Percentiles rank a stretch among this genome's conserved stretches.
phyloP scores from a whole-genome alignment of 2,113 vertebrate species.

The Nansenia antarctica region DNA sequence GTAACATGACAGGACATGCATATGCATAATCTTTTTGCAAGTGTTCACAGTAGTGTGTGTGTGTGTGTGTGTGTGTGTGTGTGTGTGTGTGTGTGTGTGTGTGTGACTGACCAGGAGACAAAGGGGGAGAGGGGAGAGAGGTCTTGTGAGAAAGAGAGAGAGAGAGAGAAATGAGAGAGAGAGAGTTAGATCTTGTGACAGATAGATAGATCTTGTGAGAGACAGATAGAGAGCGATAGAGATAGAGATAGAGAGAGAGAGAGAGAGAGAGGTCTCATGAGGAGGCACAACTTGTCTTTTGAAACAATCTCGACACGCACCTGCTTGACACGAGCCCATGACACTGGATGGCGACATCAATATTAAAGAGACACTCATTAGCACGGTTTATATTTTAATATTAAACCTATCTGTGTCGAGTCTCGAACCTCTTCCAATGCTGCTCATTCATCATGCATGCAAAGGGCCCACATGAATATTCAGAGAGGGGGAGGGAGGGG shows the following conservation, averaged over 20 bases:
- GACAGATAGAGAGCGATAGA: neutral
- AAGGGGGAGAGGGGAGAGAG: neutral
- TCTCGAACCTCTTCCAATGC: slow-evolving; percentile 9
- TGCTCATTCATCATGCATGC: slow-evolving; percentile 43
- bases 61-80: no score
- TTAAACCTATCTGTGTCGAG: slow-evolving; percentile 28
- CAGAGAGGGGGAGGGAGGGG: neutral
- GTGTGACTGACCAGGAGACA: slow-evolving; percentile 16
- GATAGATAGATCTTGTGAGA: no score
- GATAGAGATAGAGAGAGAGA: no score
- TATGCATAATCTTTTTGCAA: no score
- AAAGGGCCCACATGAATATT: slow-evolving; percentile 40
- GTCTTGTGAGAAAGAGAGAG: neutral
- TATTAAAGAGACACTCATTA: slow-evolving; percentile 3
- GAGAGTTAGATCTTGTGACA: no score
- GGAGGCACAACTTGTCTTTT: slow-evolving; percentile 16
- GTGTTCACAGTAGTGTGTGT: no score
- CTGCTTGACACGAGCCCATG: slow-evolving; percentile 15
- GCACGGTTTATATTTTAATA: slow-evolving; percentile 38
- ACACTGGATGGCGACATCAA: neutral
- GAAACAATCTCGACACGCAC: slow-evolving; percentile 28
- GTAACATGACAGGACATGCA: no score
- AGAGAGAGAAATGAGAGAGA: neutral
- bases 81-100: no score
- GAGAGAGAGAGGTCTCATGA: neutral